Base-by-base conservation (phyloP, 2,113 vertebrate genomes). In the Gymnocephalus cernua region DNA sequence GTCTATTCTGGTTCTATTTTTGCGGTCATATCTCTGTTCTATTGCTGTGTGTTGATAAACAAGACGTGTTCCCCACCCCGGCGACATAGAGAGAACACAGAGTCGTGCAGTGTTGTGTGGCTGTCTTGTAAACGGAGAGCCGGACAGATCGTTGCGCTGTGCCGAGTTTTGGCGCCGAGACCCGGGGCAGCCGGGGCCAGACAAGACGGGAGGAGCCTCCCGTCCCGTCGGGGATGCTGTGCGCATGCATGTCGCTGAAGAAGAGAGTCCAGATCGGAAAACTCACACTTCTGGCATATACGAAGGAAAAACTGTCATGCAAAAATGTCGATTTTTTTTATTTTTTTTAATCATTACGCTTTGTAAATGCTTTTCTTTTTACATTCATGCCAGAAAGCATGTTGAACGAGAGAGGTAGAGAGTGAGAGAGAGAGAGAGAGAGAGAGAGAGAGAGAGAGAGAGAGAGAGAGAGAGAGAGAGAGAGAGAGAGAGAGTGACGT, bases 401-500 rank as follows among this genome's bases (percentile, higher is more conserved):
- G 50, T 8, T 61, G 58, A 32, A 44, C 23, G 45, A 25, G 63
- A 19, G 44, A 35, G 70, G 41, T 61, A 48, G 69, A 48, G 82
- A 80, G 63, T 35, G 76, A 84, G 83, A 80, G 80, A 53, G 74
- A 71, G 82, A 50, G 68, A 54, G 77, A n/a, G 71, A 51, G 68
- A 38, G 77, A 14, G 65, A 1, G 89, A n/a, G n/a, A n/a, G n/a
- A n/a, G n/a, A n/a, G n/a, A n/a, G n/a, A n/a, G n/a, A n/a, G 67
- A 16, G 48, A 56, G 82, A 16, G 76, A 79, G 82, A 80, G 63
- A 41, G 76, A 84, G 83, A 80, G 80, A 53, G 74, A 71, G 82
- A 50, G 68, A 54, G 77, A n/a, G 71, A 51, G 68, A 38, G 77
- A 14, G 65, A 1, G 89, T 93, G 95, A 95, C 93, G 94, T 95